Evolutionary conservation across 2,888 invertebrate species (phyloP), one percentile per base, ranked within the genome.

Genomic region (Papilio demoleus): DNA sequence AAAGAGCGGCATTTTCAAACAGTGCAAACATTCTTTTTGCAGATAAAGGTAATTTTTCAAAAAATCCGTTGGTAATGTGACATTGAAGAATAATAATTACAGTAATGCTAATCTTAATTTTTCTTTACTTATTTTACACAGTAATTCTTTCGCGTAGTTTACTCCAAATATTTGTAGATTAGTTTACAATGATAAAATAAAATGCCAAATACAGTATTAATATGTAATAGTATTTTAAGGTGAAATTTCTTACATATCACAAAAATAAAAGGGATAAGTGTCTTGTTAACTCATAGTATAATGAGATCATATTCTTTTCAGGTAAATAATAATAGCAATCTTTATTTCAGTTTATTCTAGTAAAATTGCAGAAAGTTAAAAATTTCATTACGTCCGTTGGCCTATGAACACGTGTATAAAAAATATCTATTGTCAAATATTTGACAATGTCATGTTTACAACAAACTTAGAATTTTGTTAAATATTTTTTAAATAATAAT

Each of bases 1-100:
- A 42, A n/a, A 53, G 27, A 36, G 69, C 69, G 69, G 69, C 36
- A 65, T 24, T 36, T 69, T 69, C 45, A 56, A 69, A 69, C 53
- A 42, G 8, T 45, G 36, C 22, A 47, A 68, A 58, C 58, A 36
- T 45, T 60, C 47, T 66, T 66, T n/a, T 50, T 36, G 36, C 22
- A 63, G 36, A 63, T 47, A 63, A 63, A 27, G 27, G 6, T 19
- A n/a, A 27, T 50, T 50, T 6, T 24, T 50, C 50, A 50, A 14
- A 24, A 27, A 6, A 27, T n/a, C 14, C 1, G 5, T n/a, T 53
- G 14, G 1, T 14, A n/a, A 14, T n/a, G 27, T 53, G n/a, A 27
- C 27, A 53, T n/a, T 24, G 6, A 1, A 14, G 50, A 0, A 27
- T n/a, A n/a, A n/a, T n/a, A n/a, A n/a, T n/a, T n/a, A 50, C 2